Evolutionary conservation across 2,113 vertebrate species (phyloP), one percentile per base, ranked within the genome.

Genomic region (Fulica atra): DNA sequence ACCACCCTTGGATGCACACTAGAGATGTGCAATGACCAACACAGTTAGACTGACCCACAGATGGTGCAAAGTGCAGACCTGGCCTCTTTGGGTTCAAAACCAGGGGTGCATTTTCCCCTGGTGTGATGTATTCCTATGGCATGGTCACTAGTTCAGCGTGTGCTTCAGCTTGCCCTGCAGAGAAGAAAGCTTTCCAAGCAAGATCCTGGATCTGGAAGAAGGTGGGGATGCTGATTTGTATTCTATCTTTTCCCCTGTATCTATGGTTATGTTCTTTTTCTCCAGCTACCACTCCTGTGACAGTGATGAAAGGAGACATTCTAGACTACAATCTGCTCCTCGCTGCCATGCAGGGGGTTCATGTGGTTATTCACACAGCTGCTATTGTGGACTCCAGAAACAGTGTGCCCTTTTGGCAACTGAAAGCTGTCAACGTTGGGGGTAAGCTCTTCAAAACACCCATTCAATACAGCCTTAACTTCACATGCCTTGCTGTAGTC

Each of bases 331-430:
- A 8, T 4, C 68, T 24, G 48, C 88, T 97, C 33, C 88, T 89
- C 1, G 57, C 93, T 3, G 91, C 93, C 70, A 48, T 84, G 81
- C 26, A 0, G 82, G 95, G 91, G 0, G 89, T 18, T n/a, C 93
- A 95, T 16, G 35, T 95, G 88, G 95, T 95, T 2, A 40, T 97
- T 5, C 96, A 95, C 90, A 74, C 89, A 1, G 96, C 96, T 33
- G 96, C 95, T 3, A 0, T 94, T 31, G 72, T 96, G 87, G 93
- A 83, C 74, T 42, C 1, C 85, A 72, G 65, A 33, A 28, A 31
- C 68, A n/a, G 38, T 1, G 9, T 83, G 40, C 86, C 97, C 48
- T 93, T 93, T 16, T 1, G 36, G 59, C 73, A 90, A 6, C 56
- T 89, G 83, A 83, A 81, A 46, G 89, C 74, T 48, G 68, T 86